Evolutionary conservation across 1,140 invertebrate genomes (phyloP).

Genomic region (Hyposmocoma kahamanoa): DNA sequence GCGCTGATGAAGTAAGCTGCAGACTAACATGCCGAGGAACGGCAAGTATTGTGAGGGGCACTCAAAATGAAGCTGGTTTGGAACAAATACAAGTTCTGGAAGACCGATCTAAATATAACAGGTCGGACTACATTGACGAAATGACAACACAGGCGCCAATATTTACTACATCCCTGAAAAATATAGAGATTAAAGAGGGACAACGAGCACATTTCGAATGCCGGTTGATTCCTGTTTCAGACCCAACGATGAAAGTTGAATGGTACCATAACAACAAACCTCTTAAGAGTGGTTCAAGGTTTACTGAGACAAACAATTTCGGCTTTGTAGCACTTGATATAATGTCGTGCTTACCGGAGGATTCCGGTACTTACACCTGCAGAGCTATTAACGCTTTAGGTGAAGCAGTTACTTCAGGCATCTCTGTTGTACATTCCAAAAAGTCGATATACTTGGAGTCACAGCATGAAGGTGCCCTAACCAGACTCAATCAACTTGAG

Average conservation of each 20-base stretch:
- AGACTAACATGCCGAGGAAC: slow-evolving; percentile 81
- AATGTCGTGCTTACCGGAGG: slow-evolving; percentile 92
- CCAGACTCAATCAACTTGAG: slow-evolving; percentile 89
- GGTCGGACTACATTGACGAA: slow-evolving; percentile 85
- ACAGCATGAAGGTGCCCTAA: slow-evolving; percentile 87
- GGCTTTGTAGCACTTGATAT: slow-evolving; percentile 96
- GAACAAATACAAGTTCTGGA: slow-evolving; percentile 92
- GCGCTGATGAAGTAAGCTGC: slow-evolving; percentile 89
- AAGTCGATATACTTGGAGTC: slow-evolving; percentile 90
- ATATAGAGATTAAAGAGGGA: slow-evolving; percentile 94
- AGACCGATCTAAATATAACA: slow-evolving; percentile 84
- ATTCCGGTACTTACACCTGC: slow-evolving; percentile 93
- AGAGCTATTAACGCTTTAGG: slow-evolving; percentile 90
- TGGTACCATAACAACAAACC: slow-evolving; percentile 97
- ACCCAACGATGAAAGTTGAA: slow-evolving; percentile 96
- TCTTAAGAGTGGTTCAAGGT: slow-evolving; percentile 90
- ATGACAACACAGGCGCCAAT: slow-evolving; percentile 90
- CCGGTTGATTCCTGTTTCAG: slow-evolving; percentile 95
- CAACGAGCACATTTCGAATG: slow-evolving; percentile 97
- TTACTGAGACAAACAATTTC: slow-evolving; percentile 95
- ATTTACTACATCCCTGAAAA: slow-evolving; percentile 92
- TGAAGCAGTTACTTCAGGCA: slow-evolving; percentile 88
- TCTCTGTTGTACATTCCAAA: slow-evolving; percentile 86
- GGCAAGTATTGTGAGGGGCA: slow-evolving; percentile 85
- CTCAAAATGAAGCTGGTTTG: slow-evolving; percentile 88